phyloP scores from a whole-genome alignment of 2,113 vertebrate genomes.

The Aix galericulata region DNA sequence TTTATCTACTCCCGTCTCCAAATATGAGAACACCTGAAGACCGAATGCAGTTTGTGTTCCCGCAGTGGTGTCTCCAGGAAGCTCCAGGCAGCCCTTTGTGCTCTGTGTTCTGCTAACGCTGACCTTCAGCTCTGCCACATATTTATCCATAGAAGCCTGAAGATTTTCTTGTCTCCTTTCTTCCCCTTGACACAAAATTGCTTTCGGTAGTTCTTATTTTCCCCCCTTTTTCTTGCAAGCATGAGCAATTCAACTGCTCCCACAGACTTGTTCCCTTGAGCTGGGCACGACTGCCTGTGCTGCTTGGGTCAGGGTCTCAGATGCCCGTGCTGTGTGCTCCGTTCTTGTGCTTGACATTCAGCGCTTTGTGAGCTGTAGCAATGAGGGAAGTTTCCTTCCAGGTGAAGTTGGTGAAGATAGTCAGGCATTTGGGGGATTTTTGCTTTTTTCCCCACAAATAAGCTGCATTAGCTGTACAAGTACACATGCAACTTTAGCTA shows the following conservation, averaged over 20 bases:
- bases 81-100: background rate
- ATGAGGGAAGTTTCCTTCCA: background rate
- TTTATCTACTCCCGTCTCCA: too few relatives aligned
- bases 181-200: background rate
- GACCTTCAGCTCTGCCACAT: background rate
- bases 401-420: background rate
- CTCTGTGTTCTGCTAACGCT: fast-evolving
- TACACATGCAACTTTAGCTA: background rate
- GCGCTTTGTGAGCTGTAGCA: fast-evolving
- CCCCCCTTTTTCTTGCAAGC: background rate
- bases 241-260: background rate
- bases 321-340: fast-evolving
- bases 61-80: background rate
- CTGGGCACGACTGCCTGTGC: background rate
- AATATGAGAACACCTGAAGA: background rate
- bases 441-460: background rate
- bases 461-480: background rate
- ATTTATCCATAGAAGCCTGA: background rate
- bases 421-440: background rate
- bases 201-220: background rate
- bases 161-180: fast-evolving
- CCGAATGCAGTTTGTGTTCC: background rate
- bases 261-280: background rate
- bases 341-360: background rate
- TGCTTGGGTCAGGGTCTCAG: fast-evolving